These are phyloP conservation scores for Athalia cordata DNA, from an alignment of 2,888 invertebrate species.

Conservation along the genomic window DNA sequence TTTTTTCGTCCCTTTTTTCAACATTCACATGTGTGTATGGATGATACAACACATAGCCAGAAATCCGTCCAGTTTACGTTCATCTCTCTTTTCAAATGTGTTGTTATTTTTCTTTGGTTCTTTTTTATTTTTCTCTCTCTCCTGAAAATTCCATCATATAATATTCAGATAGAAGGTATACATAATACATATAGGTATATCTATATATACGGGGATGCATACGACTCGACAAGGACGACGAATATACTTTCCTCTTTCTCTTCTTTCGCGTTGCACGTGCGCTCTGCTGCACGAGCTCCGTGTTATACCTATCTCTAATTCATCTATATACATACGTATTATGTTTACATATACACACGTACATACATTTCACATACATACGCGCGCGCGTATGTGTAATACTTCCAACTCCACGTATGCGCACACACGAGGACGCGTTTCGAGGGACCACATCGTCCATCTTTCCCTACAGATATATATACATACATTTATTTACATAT, in stretches of 20 bases:
- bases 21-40: background rate
- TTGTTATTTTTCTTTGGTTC: conserved; percentile 34
- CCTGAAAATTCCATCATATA: background rate
- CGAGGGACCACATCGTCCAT: no score
- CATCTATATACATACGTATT: no score
- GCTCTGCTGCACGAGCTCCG: conserved; percentile 14
- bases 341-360: no score
- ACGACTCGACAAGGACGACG: background rate
- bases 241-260: background rate
- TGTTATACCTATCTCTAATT: background rate
- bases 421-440: no score
- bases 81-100: conserved; percentile 21
- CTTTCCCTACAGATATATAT: no score
- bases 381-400: no score
- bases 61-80: conserved; percentile 7
- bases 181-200: background rate
- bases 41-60: background rate
- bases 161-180: background rate
- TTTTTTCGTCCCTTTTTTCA: conserved; percentile 13
- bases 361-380: no score
- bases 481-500: no score
- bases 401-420: no score
- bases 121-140: conserved; percentile 31
- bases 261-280: conserved; percentile 31
- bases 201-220: background rate